These are phyloP conservation scores for Tuta absoluta DNA, from an alignment of 2,888 invertebrate genomes.

Conservation along the genomic window DNA sequence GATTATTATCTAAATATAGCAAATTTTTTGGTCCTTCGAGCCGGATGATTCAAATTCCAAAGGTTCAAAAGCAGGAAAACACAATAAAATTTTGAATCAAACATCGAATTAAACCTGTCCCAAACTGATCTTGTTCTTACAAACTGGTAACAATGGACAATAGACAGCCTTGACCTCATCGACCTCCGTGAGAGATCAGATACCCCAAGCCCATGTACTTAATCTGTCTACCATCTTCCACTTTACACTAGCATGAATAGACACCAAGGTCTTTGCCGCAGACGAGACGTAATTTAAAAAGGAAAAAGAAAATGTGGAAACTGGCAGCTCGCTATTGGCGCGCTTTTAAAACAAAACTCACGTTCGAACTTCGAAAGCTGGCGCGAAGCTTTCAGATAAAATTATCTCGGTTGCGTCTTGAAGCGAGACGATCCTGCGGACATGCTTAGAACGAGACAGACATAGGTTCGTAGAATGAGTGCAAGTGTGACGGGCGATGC, in stretches of 20 bases:
- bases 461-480: constrained; percentile 25
- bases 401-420: constrained; percentile 78
- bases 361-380: constrained; percentile 60
- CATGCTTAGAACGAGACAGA: constrained; percentile 56
- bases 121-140: constrained; percentile 28
- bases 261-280: constrained; percentile 13
- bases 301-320: constrained; percentile 38
- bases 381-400: constrained; percentile 72
- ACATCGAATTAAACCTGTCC: constrained; percentile 29
- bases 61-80: background rate
- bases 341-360: constrained; percentile 60
- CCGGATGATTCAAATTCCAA: background rate
- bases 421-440: constrained; percentile 78
- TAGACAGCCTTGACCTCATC: constrained; percentile 43
- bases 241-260: background rate
- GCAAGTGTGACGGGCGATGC: constrained; percentile 50
- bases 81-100: background rate
- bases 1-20: too few species aligned
- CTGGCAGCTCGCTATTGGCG: constrained; percentile 57
- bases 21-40: too few species aligned
- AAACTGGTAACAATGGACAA: constrained; percentile 39
- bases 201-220: constrained; percentile 25
- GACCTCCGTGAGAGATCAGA: constrained; percentile 40
- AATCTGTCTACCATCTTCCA: constrained; percentile 2
- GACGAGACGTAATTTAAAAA: constrained; percentile 31